Conservation (phyloP, 2,888 invertebrate species). For the Orchestes rusci region DNA sequence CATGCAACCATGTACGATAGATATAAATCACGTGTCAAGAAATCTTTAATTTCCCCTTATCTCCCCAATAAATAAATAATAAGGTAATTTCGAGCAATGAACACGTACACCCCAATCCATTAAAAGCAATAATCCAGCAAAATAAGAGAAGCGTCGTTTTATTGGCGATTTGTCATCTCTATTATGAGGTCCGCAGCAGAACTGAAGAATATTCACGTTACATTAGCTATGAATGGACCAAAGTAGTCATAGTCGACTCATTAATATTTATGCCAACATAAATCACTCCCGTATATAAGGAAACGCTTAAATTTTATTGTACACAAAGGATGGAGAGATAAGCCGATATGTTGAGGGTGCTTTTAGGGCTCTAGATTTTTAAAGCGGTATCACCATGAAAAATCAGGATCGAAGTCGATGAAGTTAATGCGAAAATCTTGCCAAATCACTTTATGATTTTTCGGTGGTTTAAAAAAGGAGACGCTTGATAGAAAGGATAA, state of each 20-base stretch:
- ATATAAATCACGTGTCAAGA: no score
- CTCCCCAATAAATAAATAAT: slow-evolving; percentile 16
- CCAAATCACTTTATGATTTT: slow-evolving; percentile 18
- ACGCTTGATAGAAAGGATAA: no score
- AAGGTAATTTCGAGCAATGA: slow-evolving; percentile 6
- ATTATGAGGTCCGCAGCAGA: slow-evolving; percentile 21
- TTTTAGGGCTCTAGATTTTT: slow-evolving; percentile 18
- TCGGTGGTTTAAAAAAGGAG: slow-evolving; percentile 4
- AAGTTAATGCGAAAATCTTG: slow-evolving; percentile 15
- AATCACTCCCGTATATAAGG: slow-evolving; percentile 24
- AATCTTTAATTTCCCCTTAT: no score
- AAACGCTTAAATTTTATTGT: slow-evolving; percentile 22
- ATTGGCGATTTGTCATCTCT: slow-evolving; percentile 23
- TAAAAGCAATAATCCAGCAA: slow-evolving; percentile 17
- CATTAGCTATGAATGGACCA: slow-evolving; percentile 24
- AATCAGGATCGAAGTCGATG: slow-evolving; percentile 15
- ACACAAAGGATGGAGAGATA: slow-evolving; percentile 19
- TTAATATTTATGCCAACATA: slow-evolving; percentile 25
- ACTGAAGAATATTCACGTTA: slow-evolving; percentile 24
- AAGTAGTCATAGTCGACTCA: slow-evolving; percentile 21
- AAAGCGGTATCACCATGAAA: slow-evolving; percentile 18
- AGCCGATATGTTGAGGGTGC: slow-evolving; percentile 20
- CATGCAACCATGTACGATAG: no score
- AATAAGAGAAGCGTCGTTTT: slow-evolving; percentile 23
- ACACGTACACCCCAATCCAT: slow-evolving; percentile 10